phyloP scores from a whole-genome alignment of 2,113 vertebrate genomes.

The Festucalex cinctus region DNA sequence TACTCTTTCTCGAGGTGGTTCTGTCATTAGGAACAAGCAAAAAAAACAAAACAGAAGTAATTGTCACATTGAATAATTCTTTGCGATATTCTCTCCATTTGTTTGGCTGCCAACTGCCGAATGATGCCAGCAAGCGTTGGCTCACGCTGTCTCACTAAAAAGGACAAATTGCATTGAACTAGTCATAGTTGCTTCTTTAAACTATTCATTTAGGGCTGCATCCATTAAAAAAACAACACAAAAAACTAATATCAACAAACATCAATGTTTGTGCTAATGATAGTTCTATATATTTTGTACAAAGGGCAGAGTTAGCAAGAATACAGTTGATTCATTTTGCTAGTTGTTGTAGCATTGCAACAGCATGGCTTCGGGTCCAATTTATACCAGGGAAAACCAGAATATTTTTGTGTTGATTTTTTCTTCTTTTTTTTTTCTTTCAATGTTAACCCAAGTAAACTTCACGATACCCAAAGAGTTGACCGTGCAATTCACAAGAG shows the following conservation, averaged over 20 bases:
- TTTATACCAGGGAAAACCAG: not conserved
- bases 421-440: not conserved
- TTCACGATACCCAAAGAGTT: not conserved
- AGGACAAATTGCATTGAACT: slow-evolving; percentile 43
- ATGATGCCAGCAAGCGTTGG: slow-evolving; percentile 47
- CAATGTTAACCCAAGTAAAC: not conserved
- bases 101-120: slow-evolving; percentile 47
- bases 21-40: slow-evolving; percentile 19
- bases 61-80: slow-evolving; percentile 52
- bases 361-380: too few species aligned
- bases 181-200: slow-evolving; percentile 22
- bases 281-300: too few species aligned
- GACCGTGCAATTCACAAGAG: not conserved
- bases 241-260: too few species aligned
- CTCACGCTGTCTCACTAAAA: slow-evolving; percentile 22
- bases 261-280: not conserved
- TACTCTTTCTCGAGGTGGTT: not conserved
- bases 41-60: slow-evolving; percentile 26
- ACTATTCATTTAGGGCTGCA: too few species aligned
- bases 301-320: too few species aligned
- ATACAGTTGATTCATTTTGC: not conserved
- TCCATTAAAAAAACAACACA: too few species aligned
- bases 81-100: slow-evolving; percentile 50
- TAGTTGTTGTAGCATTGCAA: too few species aligned
- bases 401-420: not conserved